phyloP scores from a whole-genome alignment of 2,888 invertebrate genomes.

The Chrysolina americana region DNA sequence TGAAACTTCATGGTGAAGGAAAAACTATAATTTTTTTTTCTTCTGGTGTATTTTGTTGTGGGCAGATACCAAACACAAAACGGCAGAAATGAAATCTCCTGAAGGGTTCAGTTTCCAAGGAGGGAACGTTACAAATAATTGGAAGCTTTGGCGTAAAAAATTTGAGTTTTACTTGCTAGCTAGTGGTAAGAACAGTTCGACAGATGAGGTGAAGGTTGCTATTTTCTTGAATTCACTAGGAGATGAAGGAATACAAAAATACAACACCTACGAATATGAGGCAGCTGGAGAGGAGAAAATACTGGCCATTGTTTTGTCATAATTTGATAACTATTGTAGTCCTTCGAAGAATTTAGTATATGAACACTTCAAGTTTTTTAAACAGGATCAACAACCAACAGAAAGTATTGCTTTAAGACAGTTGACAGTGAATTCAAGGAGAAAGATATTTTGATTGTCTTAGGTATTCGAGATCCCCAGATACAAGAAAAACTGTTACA shows the following conservation, averaged over 20 bases:
- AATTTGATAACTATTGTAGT: constrained; percentile 48
- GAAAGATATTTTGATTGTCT: constrained; percentile 40
- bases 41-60: no score
- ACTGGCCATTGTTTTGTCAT: constrained; percentile 32
- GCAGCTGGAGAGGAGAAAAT: constrained; percentile 27
- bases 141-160: constrained; percentile 34
- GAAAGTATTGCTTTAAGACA: constrained; percentile 44
- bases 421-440: constrained; percentile 47
- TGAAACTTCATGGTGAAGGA: no score
- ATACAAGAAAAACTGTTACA: constrained; percentile 34
- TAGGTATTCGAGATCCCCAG: constrained; percentile 34
- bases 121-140: constrained; percentile 3
- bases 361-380: constrained; percentile 52
- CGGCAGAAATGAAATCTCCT: background rate
- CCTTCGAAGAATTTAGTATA: constrained; percentile 48
- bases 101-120: background rate
- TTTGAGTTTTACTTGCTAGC: constrained; percentile 32
- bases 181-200: constrained; percentile 9
- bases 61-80: background rate
- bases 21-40: no score
- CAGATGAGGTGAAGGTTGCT: constrained; percentile 32
- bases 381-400: constrained; percentile 43
- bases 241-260: constrained; percentile 34
- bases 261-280: constrained; percentile 38
- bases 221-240: constrained; percentile 30